Conservation (phyloP, 2,113 vertebrate genomes). For the Cinclus cinclus region DNA sequence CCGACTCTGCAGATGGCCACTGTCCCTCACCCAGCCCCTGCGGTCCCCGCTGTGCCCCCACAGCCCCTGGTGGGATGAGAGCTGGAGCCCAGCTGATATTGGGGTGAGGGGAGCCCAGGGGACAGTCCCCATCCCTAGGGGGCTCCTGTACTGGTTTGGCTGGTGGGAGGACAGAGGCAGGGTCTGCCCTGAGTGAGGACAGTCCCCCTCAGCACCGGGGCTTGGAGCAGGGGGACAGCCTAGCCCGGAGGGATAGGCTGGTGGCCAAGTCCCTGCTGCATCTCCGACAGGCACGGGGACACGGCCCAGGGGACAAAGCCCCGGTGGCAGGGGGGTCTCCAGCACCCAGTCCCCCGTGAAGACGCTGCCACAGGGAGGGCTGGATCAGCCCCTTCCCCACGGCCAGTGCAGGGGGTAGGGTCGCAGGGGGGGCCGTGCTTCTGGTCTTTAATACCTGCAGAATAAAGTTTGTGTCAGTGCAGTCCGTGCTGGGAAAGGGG, state of each 20-base stretch:
- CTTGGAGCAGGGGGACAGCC: not conserved
- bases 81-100: not conserved
- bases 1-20: not conserved
- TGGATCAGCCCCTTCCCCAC: not conserved
- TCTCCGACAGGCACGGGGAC: not conserved
- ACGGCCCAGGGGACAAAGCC: not conserved
- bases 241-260: not conserved
- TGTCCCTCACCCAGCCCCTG: not conserved
- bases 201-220: rapidly evolving
- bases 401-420: rapidly evolving
- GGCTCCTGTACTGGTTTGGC: rapidly evolving
- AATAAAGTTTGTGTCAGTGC: constrained; percentile 79
- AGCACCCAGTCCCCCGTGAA: not conserved
- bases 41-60: not conserved
- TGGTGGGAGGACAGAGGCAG: not conserved
- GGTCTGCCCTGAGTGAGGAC: not conserved
- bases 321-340: rapidly evolving
- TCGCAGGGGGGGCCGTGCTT: rapidly evolving
- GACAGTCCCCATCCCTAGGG: rapidly evolving
- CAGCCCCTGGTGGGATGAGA: not conserved
- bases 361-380: rapidly evolving
- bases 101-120: not conserved
- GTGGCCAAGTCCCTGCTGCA: rapidly evolving
- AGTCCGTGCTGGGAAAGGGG: not conserved
- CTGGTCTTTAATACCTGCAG: constrained; percentile 66